These are phyloP conservation scores for Rousettus madagascariensis DNA, from an alignment of 2,797 vertebrate genomes.

Conservation along the genomic window DNA sequence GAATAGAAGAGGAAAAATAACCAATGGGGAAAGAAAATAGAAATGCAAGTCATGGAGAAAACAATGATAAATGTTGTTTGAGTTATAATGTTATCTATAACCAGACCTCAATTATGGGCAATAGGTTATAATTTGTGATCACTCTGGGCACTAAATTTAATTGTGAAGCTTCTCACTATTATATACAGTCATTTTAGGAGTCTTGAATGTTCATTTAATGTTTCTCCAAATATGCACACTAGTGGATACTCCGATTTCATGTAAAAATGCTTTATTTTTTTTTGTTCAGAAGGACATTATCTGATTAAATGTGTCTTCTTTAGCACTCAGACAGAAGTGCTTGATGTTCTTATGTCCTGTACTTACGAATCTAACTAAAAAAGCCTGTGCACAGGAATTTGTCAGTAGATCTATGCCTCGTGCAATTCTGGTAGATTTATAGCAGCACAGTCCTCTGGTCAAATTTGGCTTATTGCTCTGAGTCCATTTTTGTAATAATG, in stretches of 20 bases:
- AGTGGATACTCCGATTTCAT: neutral
- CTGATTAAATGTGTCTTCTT: slow-evolving; percentile 43
- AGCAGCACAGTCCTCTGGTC: neutral
- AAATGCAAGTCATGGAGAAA: neutral
- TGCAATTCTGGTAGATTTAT: slow-evolving; percentile 40
- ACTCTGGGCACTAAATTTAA: neutral
- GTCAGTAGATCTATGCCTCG: slow-evolving; percentile 8
- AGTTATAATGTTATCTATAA: slow-evolving; percentile 19
- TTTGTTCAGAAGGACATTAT: neutral
- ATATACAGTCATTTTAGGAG: neutral
- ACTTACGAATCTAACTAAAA: slow-evolving; percentile 24
- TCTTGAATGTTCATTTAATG: slow-evolving; percentile 6
- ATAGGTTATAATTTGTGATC: neutral
- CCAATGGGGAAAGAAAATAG: neutral
- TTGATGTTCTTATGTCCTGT: neutral
- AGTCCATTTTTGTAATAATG: slow-evolving; percentile 59
- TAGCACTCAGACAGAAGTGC: neutral
- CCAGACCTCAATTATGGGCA: neutral
- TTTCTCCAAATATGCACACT: neutral
- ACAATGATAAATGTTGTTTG: neutral
- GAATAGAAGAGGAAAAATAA: neutral
- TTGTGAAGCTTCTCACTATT: neutral
- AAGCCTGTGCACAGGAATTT: slow-evolving; percentile 46
- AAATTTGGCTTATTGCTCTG: slow-evolving; percentile 64
- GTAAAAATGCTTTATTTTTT: neutral